phyloP scores from a whole-genome alignment of 2,113 vertebrate genomes.

The Anguilla rostrata region DNA sequence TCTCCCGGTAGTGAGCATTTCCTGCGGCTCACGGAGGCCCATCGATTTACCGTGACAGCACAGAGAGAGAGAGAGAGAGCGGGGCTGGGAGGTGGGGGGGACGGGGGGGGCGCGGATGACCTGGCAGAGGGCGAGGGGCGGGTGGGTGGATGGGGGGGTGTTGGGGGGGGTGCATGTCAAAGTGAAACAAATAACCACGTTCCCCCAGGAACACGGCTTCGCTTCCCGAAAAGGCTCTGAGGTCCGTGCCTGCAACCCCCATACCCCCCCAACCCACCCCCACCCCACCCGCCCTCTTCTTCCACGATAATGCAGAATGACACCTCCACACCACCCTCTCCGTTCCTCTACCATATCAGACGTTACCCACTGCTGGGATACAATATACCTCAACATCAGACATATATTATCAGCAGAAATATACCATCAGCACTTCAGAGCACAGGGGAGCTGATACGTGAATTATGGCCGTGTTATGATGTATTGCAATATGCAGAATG shows the following conservation, averaged over 20 bases:
- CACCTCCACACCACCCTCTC: neutral
- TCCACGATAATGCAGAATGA: neutral
- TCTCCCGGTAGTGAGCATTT: neutral
- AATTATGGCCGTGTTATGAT: too few species aligned
- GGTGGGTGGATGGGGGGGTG: slow-evolving; percentile 44
- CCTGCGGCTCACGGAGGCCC: neutral
- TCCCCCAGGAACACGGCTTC: neutral
- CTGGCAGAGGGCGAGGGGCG: slow-evolving; percentile 46
- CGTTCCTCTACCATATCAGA: too few species aligned
- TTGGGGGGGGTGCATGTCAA: slow-evolving; percentile 45
- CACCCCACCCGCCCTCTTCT: neutral
- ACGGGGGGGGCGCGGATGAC: slow-evolving; percentile 41
- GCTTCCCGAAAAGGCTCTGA: neutral
- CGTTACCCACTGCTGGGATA: too few species aligned
- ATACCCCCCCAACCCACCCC: too few species aligned
- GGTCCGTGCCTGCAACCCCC: neutral
- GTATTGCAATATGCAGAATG: too few species aligned
- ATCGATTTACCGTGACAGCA: slow-evolving; percentile 9
- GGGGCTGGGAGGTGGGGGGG: slow-evolving; percentile 38
- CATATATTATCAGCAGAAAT: too few species aligned
- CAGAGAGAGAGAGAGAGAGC: slow-evolving; percentile 22
- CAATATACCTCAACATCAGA: too few species aligned
- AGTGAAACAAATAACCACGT: slow-evolving; percentile 8
- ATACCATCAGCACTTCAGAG: too few species aligned
- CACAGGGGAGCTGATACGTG: too few species aligned